These are phyloP conservation scores for Psittacus erithacus DNA, from an alignment of 2,113 vertebrate genomes.

Conservation along the genomic window DNA sequence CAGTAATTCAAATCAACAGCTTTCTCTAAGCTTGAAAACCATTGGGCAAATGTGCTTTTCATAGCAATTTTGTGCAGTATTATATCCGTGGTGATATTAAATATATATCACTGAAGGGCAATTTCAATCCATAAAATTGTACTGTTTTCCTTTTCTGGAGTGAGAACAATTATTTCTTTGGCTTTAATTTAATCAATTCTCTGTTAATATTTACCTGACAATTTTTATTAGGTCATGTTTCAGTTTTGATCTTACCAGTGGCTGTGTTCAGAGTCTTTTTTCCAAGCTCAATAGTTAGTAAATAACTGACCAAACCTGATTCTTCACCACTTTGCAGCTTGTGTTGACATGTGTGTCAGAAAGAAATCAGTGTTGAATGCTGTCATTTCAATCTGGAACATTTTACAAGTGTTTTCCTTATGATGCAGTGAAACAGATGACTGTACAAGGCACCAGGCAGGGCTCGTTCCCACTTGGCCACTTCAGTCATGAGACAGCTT, in stretches of 20 bases:
- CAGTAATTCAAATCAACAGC: not conserved
- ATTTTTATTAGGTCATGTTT: constrained; percentile 3
- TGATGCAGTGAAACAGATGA: not conserved
- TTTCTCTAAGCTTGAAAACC: not conserved
- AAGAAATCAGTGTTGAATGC: not conserved
- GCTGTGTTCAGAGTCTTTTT: not conserved
- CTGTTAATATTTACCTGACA: constrained; percentile 21
- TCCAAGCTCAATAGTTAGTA: not conserved
- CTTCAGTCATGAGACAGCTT: not conserved
- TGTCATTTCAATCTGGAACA: not conserved
- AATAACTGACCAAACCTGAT: not conserved
- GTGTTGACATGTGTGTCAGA: not conserved
- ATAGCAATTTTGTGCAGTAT: not conserved
- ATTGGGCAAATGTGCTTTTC: not conserved
- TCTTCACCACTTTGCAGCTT: not conserved
- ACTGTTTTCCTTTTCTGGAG: not conserved
- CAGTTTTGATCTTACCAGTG: not conserved
- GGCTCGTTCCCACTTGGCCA: not conserved
- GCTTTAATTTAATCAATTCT: not conserved
- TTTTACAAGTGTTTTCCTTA: not conserved
- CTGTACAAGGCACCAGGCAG: not conserved
- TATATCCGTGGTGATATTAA: constrained; percentile 25
- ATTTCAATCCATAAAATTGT: not conserved
- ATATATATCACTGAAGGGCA: not conserved
- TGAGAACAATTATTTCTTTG: constrained; percentile 16